Evolutionary conservation across 2,797 vertebrate genomes (phyloP), one percentile per base, ranked within the genome.

Genomic region (Argyrosomus regius): DNA sequence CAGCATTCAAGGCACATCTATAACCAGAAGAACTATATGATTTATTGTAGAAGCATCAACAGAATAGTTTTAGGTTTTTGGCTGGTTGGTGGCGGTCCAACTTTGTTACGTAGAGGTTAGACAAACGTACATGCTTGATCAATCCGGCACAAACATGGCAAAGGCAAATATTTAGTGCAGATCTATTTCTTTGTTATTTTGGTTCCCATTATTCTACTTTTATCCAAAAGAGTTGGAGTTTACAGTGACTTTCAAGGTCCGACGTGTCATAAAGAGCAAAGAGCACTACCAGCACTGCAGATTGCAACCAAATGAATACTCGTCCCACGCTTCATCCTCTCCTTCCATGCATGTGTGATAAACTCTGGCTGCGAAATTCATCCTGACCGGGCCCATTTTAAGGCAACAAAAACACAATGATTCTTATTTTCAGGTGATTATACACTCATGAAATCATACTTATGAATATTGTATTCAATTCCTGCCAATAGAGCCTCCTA

Each of bases 101-200:
- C 67, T 78, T 63, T 66, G 58, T 63, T 67, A 35, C 24, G 56
- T 66, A 50, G 75, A 83, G 57, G 70, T 90, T 60, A 75, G 67
- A 75, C 66, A 68, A 70, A 66, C 64, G 4, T 24, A 50, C 72
- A 81, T 75, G 82, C 53, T 77, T 50, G 53, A 77, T 60, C 28
- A 57, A 57, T 78, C 22, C 1, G 0, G 26, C 57, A 60, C 41
- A 74, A 39, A 74, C 78, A 77, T n/a, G 16, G 48, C 52, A 68
- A 49, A 58, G 28, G 63, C 43, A 77, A 77, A 86, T 69, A 73
- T 18, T 61, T 18, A 20, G 54, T 18, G 56, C 31, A 61, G 39
- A 70, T 69, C 11, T 31, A 43, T 54, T 50, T 39, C 12, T 62
- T 26, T 58, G 8, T 46, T 59, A 0, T 9, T 62, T 45, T 28